Conservation (phyloP, 2,797 vertebrate genomes). For the Danio tinwini region DNA sequence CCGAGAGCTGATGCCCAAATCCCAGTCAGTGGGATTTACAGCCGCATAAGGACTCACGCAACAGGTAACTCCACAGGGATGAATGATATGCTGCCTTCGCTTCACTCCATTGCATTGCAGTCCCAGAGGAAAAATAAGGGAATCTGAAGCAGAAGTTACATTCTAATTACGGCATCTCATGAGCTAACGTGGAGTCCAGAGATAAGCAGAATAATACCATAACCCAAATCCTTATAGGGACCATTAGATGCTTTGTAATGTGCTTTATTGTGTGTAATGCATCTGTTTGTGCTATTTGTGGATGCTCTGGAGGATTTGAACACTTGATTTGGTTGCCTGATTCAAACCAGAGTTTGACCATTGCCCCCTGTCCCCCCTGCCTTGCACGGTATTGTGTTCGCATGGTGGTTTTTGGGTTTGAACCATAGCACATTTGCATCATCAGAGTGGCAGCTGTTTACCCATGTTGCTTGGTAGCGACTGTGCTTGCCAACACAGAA, state of each 20-base stretch:
- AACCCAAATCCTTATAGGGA: neutral
- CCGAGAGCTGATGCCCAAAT: constrained; percentile 39
- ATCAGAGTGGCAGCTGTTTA: neutral
- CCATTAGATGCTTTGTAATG: too few relatives aligned
- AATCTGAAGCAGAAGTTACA: constrained; percentile 25
- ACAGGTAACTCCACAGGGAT: constrained; percentile 37
- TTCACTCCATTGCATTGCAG: constrained; percentile 1
- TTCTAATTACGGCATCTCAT: neutral
- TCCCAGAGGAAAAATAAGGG: constrained; percentile 21
- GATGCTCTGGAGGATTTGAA: too few relatives aligned
- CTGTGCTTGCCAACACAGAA: neutral
- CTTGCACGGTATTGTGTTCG: neutral
- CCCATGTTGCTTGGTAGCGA: neutral
- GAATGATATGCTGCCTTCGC: neutral
- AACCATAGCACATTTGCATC: neutral
- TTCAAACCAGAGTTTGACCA: neutral
- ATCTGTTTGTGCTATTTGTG: too few relatives aligned
- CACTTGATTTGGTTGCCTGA: too few relatives aligned
- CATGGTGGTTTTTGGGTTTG: neutral
- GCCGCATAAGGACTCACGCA: constrained; percentile 26
- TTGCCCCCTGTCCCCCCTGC: neutral
- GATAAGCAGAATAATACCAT: neutral
- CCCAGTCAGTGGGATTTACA: constrained; percentile 45
- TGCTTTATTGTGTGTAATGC: too few relatives aligned
- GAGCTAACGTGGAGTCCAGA: neutral